These are phyloP conservation scores for Enteromius treurensis DNA, from an alignment of 2,797 vertebrate genomes.

Conservation along the genomic window DNA sequence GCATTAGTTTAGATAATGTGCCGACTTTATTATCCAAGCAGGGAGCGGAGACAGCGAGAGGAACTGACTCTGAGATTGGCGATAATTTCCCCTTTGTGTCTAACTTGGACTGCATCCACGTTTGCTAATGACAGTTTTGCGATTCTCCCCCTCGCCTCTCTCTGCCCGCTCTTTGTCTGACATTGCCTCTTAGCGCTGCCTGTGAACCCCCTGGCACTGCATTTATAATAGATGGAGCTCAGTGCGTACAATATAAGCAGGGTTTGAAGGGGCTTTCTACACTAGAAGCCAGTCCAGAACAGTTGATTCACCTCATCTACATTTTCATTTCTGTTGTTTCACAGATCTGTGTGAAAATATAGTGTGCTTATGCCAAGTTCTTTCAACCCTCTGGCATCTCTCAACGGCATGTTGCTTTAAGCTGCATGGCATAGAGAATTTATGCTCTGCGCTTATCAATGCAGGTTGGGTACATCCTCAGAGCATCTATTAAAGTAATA, in stretches of 20 bases:
- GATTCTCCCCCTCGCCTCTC: constrained; percentile 55
- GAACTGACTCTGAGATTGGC: constrained; percentile 64
- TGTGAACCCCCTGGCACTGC: constrained; percentile 69
- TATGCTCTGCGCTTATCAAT: constrained; percentile 41
- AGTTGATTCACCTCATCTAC: neutral
- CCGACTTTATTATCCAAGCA: constrained; percentile 60
- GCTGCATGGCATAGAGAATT: constrained; percentile 31
- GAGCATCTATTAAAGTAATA: constrained; percentile 34
- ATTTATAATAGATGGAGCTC: constrained; percentile 76
- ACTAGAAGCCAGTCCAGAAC: constrained; percentile 27
- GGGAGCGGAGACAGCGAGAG: constrained; percentile 51
- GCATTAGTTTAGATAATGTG: constrained; percentile 66
- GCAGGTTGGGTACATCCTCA: constrained; percentile 20
- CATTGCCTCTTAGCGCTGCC: constrained; percentile 73
- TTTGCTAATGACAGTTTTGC: constrained; percentile 68
- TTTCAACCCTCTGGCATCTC: constrained; percentile 18
- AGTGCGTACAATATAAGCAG: constrained; percentile 59
- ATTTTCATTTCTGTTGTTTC: constrained; percentile 2
- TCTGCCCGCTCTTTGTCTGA: constrained; percentile 75
- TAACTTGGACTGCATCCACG: constrained; percentile 63
- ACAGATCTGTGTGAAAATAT: constrained; percentile 16
- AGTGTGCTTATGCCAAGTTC: constrained; percentile 15
- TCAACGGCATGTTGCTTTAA: constrained; percentile 41
- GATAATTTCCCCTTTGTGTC: constrained; percentile 67
- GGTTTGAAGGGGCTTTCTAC: constrained; percentile 27